Base-by-base conservation (phyloP, 2,888 invertebrate species). In the Sarcophaga variegata region DNA sequence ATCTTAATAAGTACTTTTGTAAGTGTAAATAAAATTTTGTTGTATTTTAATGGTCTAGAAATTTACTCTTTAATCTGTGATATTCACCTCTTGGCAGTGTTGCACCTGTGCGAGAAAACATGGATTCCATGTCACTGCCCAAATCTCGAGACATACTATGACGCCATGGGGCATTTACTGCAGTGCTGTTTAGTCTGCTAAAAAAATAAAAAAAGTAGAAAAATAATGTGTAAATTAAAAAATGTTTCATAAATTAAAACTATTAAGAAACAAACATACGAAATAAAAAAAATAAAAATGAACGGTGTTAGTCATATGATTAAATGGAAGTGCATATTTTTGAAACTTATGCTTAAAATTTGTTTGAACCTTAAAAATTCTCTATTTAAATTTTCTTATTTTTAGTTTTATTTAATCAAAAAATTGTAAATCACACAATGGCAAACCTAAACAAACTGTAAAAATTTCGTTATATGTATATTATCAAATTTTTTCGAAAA, bases 61-160 rank as follows among this genome's bases (percentile, higher is more conserved):
- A 93, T 93, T 93, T 93, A 91, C 91, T 93, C 91, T 93, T 93
- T 92, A 93, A 91, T 93, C 92, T 93, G 91, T 92, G 92, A 93
- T 93, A 94, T 93, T 95, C 95, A 96, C 96, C 96, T 95, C 96
- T 94, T 89, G 96, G 96, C 94, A 95, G 94, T 90, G 95, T 94
- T 91, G 95, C 93, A 89, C 93, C 93, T 47, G 93, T 92, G 88
- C 94, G 95, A 92, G 94, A 95, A 94, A 96, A 96, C 94, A 96
- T 96, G 83, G 96, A 96, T 91, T 96, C 96, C 94, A 96, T 96
- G 91, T 96, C 96, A 72, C 95, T 95, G 91, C 95, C 95, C 92
- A 96, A 93, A 92, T 96, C 96, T 90, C 96, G 95, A 88, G 95
- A 95, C 89, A 95, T 94, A 91, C 95, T 95, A 88, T 95, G 94